A percentile compares a stretch with the other conserved stretches of the same genome.
phyloP scores from a whole-genome alignment of 1,140 invertebrate species.

The Drosophila mayri region DNA sequence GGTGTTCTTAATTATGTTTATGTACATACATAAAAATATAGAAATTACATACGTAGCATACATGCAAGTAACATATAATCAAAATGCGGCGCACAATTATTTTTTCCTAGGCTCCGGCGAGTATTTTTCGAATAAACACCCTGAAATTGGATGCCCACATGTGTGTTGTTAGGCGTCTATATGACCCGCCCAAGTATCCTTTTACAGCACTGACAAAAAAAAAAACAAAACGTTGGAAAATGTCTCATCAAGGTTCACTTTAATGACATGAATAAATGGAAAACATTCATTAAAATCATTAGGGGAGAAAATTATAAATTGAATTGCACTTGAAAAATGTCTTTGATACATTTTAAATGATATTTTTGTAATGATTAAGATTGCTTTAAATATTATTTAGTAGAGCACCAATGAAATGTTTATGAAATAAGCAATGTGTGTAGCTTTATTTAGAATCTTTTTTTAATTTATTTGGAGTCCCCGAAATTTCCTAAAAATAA shows the following conservation, averaged over 20 bases:
- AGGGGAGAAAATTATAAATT: slow-evolving; percentile 4
- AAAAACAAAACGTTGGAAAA: not conserved
- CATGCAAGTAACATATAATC: slow-evolving; percentile 28
- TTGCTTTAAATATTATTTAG: not conserved
- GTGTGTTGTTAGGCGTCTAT: not conserved
- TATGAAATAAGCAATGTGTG: not conserved
- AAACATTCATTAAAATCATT: slow-evolving; percentile 6
- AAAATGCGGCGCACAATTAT: slow-evolving; percentile 38
- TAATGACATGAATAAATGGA: slow-evolving; percentile 15
- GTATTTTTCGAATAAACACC: slow-evolving; percentile 14
- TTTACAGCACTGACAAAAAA: slow-evolving; percentile 6
- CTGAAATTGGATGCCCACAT: slow-evolving; percentile 27
- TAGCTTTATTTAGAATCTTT: no score
- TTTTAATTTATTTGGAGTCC: not conserved
- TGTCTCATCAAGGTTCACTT: not conserved
- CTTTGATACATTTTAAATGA: not conserved
- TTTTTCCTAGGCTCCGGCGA: slow-evolving; percentile 14
- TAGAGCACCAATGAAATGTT: not conserved
- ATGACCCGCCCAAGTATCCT: slow-evolving; percentile 5
- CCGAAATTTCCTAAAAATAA: not conserved
- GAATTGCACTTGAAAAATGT: slow-evolving; percentile 6
- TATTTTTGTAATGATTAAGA: not conserved
- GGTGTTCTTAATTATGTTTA: slow-evolving; percentile 7
- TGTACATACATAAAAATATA: slow-evolving; percentile 55
- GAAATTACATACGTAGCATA: slow-evolving; percentile 11